phyloP scores from a whole-genome alignment of 2,113 vertebrate genomes.

The Pelusios castaneus region DNA sequence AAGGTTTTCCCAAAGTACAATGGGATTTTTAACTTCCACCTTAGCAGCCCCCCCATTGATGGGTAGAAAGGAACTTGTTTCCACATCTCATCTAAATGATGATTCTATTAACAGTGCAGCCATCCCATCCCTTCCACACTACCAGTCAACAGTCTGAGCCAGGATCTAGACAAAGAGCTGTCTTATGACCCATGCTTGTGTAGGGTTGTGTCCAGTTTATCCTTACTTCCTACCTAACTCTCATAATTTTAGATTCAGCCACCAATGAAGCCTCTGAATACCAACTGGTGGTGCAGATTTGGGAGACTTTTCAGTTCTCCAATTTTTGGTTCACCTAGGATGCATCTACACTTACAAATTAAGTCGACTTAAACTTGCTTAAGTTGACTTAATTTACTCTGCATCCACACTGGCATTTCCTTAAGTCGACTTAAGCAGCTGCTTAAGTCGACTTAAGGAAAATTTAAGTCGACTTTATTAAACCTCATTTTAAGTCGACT shows the following conservation, averaged over 20 bases:
- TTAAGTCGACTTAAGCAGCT: too few relatives aligned
- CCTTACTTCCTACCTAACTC: neutral
- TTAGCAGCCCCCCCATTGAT: neutral
- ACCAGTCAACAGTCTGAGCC: neutral
- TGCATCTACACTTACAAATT: too few relatives aligned
- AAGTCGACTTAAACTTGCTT: too few relatives aligned
- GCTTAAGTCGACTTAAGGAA: too few relatives aligned
- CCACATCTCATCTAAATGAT: neutral
- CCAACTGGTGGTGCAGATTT: slow-evolving; percentile 59
- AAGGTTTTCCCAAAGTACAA: rapidly evolving
- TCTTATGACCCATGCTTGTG: neutral
- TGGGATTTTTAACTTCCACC: neutral
- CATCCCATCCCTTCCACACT: rapidly evolving
- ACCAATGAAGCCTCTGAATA: slow-evolving; percentile 3
- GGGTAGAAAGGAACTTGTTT: neutral
- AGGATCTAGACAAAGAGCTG: neutral
- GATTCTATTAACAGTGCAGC: neutral
- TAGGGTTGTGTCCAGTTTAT: neutral
- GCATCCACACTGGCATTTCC: too few relatives aligned
- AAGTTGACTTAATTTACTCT: too few relatives aligned
- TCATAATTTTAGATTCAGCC: neutral
- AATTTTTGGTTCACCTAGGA: too few relatives aligned
- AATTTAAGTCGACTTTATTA: too few relatives aligned
- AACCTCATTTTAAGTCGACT: too few relatives aligned
- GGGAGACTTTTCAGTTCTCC: too few relatives aligned